phyloP scores from a whole-genome alignment of 1,140 invertebrate genomes.

The Helicoverpa zea region DNA sequence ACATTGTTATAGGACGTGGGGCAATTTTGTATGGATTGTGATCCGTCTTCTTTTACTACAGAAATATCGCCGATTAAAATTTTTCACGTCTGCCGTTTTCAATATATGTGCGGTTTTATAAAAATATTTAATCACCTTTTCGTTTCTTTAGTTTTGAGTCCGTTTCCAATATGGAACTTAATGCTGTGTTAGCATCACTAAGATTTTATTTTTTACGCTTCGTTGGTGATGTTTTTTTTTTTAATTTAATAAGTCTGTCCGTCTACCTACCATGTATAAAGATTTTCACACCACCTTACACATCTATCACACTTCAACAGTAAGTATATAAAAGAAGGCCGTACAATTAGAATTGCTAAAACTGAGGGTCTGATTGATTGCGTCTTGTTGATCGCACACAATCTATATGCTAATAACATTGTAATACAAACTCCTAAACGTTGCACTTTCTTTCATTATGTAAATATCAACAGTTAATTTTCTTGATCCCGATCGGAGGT shows the following conservation, averaged over 20 bases:
- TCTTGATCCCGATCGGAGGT: slow-evolving; percentile 61
- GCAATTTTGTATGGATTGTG: no score
- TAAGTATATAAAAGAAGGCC: slow-evolving; percentile 12
- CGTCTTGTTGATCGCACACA: slow-evolving; percentile 60
- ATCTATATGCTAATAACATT: slow-evolving; percentile 8
- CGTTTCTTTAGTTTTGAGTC: not conserved
- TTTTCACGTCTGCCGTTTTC: slow-evolving; percentile 27
- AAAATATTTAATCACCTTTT: slow-evolving; percentile 8
- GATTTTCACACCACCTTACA: not conserved
- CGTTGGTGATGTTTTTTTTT: no score
- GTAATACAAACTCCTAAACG: slow-evolving; percentile 55
- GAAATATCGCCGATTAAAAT: slow-evolving; percentile 38
- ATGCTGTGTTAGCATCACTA: no score
- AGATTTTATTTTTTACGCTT: no score
- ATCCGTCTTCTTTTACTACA: slow-evolving; percentile 52
- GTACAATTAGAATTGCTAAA: slow-evolving; percentile 41
- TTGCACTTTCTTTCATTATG: slow-evolving; percentile 63
- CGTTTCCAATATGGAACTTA: not conserved
- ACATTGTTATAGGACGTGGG: no score
- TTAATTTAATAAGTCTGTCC: no score
- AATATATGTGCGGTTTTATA: slow-evolving; percentile 11
- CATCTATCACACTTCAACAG: not conserved
- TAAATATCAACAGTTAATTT: slow-evolving; percentile 64
- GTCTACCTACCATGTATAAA: no score
- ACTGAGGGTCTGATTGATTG: slow-evolving; percentile 68